Conservation (phyloP, 2,797 vertebrate species). For the Dendrocincla tyrannina region DNA sequence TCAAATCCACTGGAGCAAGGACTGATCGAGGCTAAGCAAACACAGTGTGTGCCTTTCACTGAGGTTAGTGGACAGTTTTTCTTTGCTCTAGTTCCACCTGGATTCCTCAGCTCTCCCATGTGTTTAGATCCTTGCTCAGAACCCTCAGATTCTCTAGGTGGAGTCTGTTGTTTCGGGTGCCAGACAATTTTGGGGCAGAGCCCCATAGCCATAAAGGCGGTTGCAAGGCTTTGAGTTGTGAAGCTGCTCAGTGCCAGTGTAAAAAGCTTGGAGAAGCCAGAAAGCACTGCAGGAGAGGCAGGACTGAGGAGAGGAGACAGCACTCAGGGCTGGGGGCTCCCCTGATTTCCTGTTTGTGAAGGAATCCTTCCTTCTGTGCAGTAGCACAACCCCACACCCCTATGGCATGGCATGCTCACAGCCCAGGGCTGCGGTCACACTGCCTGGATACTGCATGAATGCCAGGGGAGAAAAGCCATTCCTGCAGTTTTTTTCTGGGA, state of each 20-base stretch:
- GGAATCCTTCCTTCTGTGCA: background rate
- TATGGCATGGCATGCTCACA: background rate
- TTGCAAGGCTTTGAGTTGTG: background rate
- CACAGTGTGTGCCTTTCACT: background rate
- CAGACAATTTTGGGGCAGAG: background rate
- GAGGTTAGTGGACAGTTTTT: background rate
- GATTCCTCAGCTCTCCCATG: background rate
- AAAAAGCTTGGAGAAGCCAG: background rate
- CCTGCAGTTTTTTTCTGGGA: background rate
- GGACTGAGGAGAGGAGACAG: background rate
- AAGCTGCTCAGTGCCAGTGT: background rate
- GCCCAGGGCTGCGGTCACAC: background rate
- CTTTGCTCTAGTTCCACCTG: background rate
- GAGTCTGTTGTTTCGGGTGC: background rate
- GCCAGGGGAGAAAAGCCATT: background rate
- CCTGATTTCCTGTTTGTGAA: fast-evolving
- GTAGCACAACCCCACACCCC: background rate
- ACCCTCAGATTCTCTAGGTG: background rate
- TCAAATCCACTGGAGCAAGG: background rate
- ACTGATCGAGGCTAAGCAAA: background rate
- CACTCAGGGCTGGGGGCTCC: background rate
- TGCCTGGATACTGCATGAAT: background rate
- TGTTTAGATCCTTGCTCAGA: background rate
- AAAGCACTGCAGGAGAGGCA: background rate
- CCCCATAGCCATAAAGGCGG: background rate